These are phyloP conservation scores for Hydrozoanthus tunicans DNA, from an alignment of 64 coral and sea anemone genomes.

Conservation along the genomic window DNA sequence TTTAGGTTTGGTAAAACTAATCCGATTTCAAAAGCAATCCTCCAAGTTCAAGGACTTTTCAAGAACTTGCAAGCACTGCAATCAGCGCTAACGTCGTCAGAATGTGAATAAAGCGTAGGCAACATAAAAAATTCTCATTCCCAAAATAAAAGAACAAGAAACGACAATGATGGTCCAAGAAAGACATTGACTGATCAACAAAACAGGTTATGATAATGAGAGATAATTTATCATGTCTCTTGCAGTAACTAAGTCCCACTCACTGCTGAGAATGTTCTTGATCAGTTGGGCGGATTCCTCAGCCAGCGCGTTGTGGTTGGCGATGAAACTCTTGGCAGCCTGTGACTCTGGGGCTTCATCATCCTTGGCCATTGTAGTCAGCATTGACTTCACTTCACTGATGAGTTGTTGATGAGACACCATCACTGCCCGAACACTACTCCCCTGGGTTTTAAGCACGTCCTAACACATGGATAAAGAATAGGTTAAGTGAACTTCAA, in stretches of 20 bases:
- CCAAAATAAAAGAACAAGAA: too few species aligned
- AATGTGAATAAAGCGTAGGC: too few species aligned
- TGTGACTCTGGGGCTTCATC: slow-evolving; percentile 91
- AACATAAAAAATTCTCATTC: too few species aligned
- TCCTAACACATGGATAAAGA: slow-evolving; percentile 56
- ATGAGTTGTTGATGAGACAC: slow-evolving; percentile 90
- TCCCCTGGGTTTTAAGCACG: slow-evolving; percentile 72
- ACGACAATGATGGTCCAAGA: too few species aligned
- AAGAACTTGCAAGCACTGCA: too few species aligned
- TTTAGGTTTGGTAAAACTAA: too few species aligned
- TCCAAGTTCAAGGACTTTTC: too few species aligned
- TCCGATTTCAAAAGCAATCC: too few species aligned
- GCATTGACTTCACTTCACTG: slow-evolving; percentile 91
- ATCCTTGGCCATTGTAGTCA: slow-evolving; percentile 94
- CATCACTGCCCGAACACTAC: slow-evolving; percentile 65
- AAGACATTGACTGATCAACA: too few species aligned
- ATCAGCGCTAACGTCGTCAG: too few species aligned
- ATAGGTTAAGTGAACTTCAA: background rate
- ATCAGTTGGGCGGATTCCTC: slow-evolving; percentile 86
- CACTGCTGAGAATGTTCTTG: slow-evolving; percentile 83
- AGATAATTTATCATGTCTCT: too few species aligned
- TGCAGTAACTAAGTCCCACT: background rate
- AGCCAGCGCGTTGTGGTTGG: slow-evolving; percentile 84
- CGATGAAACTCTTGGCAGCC: slow-evolving; percentile 84
- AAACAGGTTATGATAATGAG: too few species aligned